Conservation (phyloP, 2,797 vertebrate genomes). For the Astyanax mexicanus region DNA sequence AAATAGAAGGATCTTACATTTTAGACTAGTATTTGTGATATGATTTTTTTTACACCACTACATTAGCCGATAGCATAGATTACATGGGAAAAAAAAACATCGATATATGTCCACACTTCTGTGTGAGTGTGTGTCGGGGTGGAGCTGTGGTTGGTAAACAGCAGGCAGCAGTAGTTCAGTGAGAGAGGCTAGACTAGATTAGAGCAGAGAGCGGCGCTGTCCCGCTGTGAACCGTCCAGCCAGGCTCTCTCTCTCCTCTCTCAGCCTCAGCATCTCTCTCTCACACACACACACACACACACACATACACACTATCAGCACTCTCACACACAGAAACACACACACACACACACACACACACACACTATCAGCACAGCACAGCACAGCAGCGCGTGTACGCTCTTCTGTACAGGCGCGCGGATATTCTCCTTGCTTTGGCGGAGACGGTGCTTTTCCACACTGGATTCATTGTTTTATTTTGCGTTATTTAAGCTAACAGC, state of each 20-base stretch:
- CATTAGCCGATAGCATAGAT: no score
- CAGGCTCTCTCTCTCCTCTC: no score
- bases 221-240: conserved; percentile 60
- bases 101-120: no score
- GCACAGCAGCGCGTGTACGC: conserved; percentile 58
- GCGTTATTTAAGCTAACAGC: background rate
- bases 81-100: no score
- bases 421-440: conserved; percentile 49
- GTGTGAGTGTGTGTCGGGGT: background rate
- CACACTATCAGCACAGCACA: conserved; percentile 64
- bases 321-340: conserved; percentile 11
- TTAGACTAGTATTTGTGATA: no score
- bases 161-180: no score
- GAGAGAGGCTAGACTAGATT: no score
- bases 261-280: conserved; percentile 66
- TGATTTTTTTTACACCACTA: no score
- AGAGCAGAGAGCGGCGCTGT: conserved; percentile 76
- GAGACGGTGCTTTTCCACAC: no score
- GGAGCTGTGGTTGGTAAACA: conserved; percentile 62
- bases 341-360: conserved; percentile 14
- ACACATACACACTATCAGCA: conserved; percentile 19
- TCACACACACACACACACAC: conserved; percentile 2
- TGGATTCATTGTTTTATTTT: conserved; percentile 18
- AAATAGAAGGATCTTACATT: no score
- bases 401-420: conserved; percentile 60